phyloP scores from a whole-genome alignment of 1,140 invertebrate genomes.

The Dreissena rostriformis region DNA sequence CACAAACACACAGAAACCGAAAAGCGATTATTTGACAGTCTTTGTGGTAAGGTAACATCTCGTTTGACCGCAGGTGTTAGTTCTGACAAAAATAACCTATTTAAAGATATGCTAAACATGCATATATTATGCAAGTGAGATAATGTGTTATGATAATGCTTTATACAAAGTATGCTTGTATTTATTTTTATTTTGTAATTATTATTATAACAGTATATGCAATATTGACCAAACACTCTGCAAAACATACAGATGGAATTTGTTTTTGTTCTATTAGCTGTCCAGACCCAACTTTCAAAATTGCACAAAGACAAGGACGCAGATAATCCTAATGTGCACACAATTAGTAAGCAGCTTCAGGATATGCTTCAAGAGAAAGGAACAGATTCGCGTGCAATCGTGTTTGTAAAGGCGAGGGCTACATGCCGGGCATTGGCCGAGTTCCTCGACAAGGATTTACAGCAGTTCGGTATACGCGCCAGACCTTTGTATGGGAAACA shows the following conservation, averaged over 20 bases:
- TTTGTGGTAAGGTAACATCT: constrained; percentile 1
- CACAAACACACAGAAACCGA: constrained; percentile 21
- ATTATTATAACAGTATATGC: too few relatives aligned
- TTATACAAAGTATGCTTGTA: background rate
- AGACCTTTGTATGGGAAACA: background rate
- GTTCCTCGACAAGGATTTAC: background rate
- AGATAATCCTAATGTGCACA: constrained; percentile 8
- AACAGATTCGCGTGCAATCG: background rate
- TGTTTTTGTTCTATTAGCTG: background rate
- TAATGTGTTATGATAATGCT: background rate
- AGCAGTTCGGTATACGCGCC: background rate
- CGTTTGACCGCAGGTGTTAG: background rate
- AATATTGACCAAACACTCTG: too few relatives aligned
- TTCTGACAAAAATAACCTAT: background rate
- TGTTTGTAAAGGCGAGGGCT: constrained; percentile 22
- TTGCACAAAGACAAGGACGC: background rate
- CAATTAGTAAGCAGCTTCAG: background rate
- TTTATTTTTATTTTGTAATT: too few relatives aligned
- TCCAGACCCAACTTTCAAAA: constrained; percentile 7
- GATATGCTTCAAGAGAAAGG: constrained; percentile 1
- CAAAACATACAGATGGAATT: too few relatives aligned
- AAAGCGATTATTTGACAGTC: constrained; percentile 4
- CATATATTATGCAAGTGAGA: background rate
- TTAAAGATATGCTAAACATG: background rate
- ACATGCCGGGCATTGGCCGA: constrained; percentile 12